Conservation (phyloP, 2,888 invertebrate genomes). For the Yponomeuta malinellus region DNA sequence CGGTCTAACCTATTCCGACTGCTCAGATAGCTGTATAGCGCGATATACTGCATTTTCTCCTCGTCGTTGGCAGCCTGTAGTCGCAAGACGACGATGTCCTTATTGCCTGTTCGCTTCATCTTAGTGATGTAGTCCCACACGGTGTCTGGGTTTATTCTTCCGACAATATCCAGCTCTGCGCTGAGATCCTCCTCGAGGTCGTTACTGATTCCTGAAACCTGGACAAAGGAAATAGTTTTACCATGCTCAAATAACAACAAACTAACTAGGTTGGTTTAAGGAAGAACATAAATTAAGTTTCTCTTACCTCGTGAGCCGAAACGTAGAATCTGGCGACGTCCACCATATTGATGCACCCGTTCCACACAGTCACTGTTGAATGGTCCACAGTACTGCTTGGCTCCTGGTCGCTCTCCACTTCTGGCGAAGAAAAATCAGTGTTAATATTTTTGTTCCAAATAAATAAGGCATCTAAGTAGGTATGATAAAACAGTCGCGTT, state of each 20-base stretch:
- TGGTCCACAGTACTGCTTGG: slow-evolving; percentile 84
- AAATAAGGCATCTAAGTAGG: slow-evolving; percentile 9
- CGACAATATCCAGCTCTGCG: slow-evolving; percentile 89
- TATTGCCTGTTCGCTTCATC: slow-evolving; percentile 90
- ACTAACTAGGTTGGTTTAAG: background rate
- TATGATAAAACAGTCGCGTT: background rate
- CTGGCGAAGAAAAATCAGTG: slow-evolving; percentile 29
- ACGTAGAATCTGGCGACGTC: slow-evolving; percentile 93
- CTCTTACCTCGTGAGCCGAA: slow-evolving; percentile 82
- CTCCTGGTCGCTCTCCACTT: slow-evolving; percentile 84
- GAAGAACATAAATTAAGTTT: background rate
- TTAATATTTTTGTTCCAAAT: background rate
- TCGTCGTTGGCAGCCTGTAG: slow-evolving; percentile 88
- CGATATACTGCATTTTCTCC: slow-evolving; percentile 89
- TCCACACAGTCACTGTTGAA: slow-evolving; percentile 79
- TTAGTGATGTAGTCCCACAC: slow-evolving; percentile 96
- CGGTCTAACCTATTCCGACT: slow-evolving; percentile 78
- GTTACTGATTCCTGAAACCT: slow-evolving; percentile 78
- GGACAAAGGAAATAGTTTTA: slow-evolving; percentile 17
- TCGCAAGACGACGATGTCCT: slow-evolving; percentile 89
- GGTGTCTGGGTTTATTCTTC: slow-evolving; percentile 91
- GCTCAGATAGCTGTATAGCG: slow-evolving; percentile 91
- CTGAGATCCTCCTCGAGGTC: slow-evolving; percentile 84
- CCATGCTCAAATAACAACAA: too few species aligned
- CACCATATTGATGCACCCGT: slow-evolving; percentile 91